phyloP scores from a whole-genome alignment of 2,888 invertebrate species.

The Drosophila mulleri region DNA sequence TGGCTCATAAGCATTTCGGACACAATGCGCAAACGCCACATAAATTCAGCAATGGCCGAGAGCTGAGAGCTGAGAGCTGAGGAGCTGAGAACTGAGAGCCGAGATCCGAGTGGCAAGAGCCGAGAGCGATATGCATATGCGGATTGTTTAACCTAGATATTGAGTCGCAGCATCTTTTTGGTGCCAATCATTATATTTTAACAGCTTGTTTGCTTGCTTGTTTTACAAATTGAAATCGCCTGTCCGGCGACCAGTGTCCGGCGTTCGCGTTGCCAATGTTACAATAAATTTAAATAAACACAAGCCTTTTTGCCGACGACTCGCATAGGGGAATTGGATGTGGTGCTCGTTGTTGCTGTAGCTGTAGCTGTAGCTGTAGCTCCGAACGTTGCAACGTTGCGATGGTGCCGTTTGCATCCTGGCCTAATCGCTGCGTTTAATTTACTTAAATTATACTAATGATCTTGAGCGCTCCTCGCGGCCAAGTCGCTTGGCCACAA shows the following conservation, averaged over 20 bases:
- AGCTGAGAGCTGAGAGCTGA: conserved; percentile 21
- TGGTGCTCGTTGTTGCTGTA: conserved; percentile 13
- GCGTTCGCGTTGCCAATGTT: conserved; percentile 60
- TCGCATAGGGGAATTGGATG: conserved; percentile 26
- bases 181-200: conserved; percentile 81
- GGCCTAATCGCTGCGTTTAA: conserved; percentile 83
- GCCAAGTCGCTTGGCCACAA: conserved; percentile 45
- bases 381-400: conserved; percentile 36
- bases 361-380: conserved; percentile 4
- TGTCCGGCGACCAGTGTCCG: conserved; percentile 25
- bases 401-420: conserved; percentile 69
- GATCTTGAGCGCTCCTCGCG: conserved; percentile 72
- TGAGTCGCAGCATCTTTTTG: conserved; percentile 36
- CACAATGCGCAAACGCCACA: conserved; percentile 77
- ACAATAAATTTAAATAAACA: conserved; percentile 81
- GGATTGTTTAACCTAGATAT: conserved; percentile 71
- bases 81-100: too few relatives aligned
- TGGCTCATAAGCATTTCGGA: conserved; percentile 59
- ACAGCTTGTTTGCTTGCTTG: conserved; percentile 80
- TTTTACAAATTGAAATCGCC: conserved; percentile 81
- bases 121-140: conserved; percentile 69
- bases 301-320: conserved; percentile 67
- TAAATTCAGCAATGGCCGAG: conserved; percentile 59
- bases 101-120: too few relatives aligned
- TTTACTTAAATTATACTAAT: conserved; percentile 84